Conservation (phyloP, 2,797 vertebrate genomes). For the Emys orbicularis region DNA sequence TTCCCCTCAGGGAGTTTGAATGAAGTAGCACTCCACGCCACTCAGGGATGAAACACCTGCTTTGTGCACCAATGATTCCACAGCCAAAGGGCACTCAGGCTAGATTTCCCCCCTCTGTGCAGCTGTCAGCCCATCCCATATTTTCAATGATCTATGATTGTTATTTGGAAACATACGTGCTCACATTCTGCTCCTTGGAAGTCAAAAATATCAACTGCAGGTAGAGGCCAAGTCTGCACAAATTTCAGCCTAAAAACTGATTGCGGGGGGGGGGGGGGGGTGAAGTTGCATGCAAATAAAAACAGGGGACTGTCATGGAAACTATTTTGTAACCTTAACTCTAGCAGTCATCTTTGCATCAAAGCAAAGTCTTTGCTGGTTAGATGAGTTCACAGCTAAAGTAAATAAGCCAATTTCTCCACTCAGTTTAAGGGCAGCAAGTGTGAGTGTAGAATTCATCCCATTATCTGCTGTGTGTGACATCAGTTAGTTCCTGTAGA, state of each 20-base stretch:
- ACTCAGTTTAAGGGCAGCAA: neutral
- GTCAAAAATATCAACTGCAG: no score
- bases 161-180: neutral
- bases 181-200: neutral
- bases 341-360: no score
- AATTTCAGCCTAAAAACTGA: no score
- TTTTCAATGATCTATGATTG: accelerated
- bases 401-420: neutral
- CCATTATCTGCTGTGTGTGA: neutral
- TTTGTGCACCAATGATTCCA: neutral
- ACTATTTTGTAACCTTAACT: no score
- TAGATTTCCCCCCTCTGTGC: neutral
- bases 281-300: no score
- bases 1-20: neutral
- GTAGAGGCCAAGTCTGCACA: no score
- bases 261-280: no score
- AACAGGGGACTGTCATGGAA: no score
- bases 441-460: neutral
- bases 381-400: neutral
- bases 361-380: neutral
- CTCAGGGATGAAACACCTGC: neutral
- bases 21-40: neutral
- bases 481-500: neutral
- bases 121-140: neutral
- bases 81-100: neutral